Evolutionary conservation across 2,888 invertebrate genomes (phyloP).

Genomic region (Ennomos erosarius): DNA sequence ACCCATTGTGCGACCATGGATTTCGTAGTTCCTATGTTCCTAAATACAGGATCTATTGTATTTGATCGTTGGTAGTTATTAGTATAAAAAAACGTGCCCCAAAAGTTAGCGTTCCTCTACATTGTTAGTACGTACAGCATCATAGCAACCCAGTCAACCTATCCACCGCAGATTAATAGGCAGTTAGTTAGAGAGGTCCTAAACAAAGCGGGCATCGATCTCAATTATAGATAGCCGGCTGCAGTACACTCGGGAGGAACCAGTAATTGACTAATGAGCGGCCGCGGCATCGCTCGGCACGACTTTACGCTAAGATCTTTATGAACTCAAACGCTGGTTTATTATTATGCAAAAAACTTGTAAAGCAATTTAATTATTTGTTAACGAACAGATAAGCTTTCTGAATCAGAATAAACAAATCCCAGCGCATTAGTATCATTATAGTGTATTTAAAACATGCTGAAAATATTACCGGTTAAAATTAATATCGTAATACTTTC

Average conservation of each 20-base stretch:
- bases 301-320: conserved; percentile 12
- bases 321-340: not conserved
- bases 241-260: conserved; percentile 35
- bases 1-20: no score
- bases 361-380: not conserved
- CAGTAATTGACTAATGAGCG: conserved; percentile 36
- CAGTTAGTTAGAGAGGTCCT: conserved; percentile 33
- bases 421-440: no score
- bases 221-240: conserved; percentile 64
- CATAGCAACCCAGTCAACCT: not conserved
- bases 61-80: no score
- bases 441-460: no score
- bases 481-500: not conserved
- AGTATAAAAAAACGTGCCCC: no score
- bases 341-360: not conserved
- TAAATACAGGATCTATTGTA: no score
- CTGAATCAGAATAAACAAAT: no score
- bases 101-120: no score
- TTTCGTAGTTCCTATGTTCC: no score
- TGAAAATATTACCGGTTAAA: no score
- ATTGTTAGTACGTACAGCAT: not conserved
- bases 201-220: conserved; percentile 52
- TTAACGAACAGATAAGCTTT: not conserved
- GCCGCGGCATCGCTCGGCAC: conserved; percentile 26
- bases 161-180: conserved; percentile 16